Percentiles rank a stretch among this genome's conserved stretches.
phyloP scores from a whole-genome alignment of 1,140 invertebrate species.

The Chironomus tepperi region DNA sequence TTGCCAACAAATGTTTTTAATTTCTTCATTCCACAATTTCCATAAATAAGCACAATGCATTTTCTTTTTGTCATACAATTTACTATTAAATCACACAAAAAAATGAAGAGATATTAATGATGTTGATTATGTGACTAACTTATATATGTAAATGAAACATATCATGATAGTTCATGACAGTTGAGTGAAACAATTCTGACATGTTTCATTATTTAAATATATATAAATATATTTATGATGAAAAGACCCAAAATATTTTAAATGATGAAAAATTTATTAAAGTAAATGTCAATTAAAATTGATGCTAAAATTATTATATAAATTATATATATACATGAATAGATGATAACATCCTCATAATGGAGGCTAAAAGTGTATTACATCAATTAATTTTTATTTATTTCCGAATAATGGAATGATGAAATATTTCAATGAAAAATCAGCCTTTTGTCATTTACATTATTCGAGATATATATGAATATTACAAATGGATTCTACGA shows the following conservation, averaged over 20 bases:
- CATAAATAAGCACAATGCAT: background rate
- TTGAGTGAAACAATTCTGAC: background rate
- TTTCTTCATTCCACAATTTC: slow-evolving; percentile 6
- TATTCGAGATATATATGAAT: background rate
- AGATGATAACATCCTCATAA: background rate
- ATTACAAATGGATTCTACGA: slow-evolving; percentile 22
- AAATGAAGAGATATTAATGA: background rate
- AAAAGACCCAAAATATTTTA: background rate
- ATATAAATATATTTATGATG: background rate
- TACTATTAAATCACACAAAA: background rate
- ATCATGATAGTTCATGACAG: background rate
- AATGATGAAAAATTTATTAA: background rate
- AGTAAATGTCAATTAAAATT: slow-evolving; percentile 21
- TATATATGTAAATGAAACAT: background rate
- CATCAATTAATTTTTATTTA: background rate
- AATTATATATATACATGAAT: background rate
- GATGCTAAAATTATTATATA: background rate
- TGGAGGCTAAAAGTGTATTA: background rate
- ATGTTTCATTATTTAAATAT: background rate
- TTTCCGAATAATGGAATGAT: background rate
- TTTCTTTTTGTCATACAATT: background rate
- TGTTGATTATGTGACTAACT: background rate
- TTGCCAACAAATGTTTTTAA: background rate
- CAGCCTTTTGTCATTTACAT: background rate
- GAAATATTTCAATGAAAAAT: background rate